Conservation (phyloP, 2,113 vertebrate genomes). For the Chaetops frenatus region DNA sequence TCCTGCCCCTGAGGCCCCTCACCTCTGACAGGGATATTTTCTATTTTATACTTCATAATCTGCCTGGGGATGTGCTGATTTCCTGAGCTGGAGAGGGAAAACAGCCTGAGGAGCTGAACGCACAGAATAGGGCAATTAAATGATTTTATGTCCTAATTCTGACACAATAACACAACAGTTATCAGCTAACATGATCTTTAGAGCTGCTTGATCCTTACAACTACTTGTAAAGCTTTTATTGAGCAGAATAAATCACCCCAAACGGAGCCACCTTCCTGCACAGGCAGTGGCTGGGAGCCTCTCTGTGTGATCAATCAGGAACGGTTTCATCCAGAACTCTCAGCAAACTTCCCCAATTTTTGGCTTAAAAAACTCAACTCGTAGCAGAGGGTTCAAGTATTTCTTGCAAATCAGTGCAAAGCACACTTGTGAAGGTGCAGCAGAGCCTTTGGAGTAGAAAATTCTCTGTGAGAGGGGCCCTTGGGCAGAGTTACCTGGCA, state of each 20-base stretch:
- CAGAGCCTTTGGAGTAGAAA: not conserved
- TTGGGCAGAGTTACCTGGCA: not conserved
- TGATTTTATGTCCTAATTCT: constrained; percentile 30
- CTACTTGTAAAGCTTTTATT: constrained; percentile 18
- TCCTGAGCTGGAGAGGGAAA: not conserved
- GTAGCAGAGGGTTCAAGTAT: rapidly evolving
- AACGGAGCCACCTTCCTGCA: not conserved
- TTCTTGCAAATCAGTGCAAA: rapidly evolving
- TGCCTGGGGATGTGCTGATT: not conserved
- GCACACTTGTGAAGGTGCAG: not conserved
- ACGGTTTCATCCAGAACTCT: not conserved
- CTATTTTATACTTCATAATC: not conserved
- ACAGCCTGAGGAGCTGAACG: not conserved
- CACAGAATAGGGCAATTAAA: not conserved
- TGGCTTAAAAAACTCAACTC: not conserved
- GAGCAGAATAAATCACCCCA: not conserved
- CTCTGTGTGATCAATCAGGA: not conserved
- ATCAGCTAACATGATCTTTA: constrained; percentile 4
- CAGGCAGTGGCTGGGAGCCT: not conserved
- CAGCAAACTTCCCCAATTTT: not conserved
- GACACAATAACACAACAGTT: not conserved
- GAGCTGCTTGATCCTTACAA: constrained; percentile 34
- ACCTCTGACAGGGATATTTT: not conserved
- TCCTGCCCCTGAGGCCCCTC: not conserved
- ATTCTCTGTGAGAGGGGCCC: not conserved